Conservation (phyloP, 2,888 invertebrate genomes). For the Drosophila cognata region DNA sequence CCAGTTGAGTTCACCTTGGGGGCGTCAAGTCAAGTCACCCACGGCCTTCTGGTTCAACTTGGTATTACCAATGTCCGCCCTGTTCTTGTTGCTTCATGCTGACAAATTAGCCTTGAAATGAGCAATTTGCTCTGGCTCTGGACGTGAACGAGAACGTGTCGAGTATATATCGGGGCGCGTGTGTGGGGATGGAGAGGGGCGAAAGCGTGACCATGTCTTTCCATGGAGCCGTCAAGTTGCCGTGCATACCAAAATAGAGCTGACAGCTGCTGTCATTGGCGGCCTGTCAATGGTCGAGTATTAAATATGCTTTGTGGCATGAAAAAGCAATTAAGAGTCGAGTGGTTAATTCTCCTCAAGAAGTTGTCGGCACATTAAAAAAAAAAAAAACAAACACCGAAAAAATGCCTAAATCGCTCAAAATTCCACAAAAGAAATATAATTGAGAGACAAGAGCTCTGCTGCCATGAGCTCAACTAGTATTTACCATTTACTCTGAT, state of each 20-base stretch:
- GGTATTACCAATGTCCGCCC: slow-evolving; percentile 37
- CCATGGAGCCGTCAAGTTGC: slow-evolving; percentile 31
- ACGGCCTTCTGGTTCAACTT: slow-evolving; percentile 22
- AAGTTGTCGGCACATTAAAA: slow-evolving; percentile 8
- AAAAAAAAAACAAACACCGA: slow-evolving; percentile 1
- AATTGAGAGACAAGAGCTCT: not conserved
- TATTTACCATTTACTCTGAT: not conserved
- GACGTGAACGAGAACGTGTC: slow-evolving; percentile 41
- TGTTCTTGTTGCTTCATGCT: slow-evolving; percentile 52
- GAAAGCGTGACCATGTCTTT: slow-evolving; percentile 8
- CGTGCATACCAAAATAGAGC: slow-evolving; percentile 68
- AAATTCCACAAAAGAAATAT: not conserved
- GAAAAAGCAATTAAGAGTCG: slow-evolving; percentile 73
- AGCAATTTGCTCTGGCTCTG: slow-evolving; percentile 74
- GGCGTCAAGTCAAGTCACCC: slow-evolving; percentile 17
- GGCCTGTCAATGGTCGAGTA: slow-evolving; percentile 67
- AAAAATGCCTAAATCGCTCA: not conserved
- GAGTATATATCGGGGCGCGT: slow-evolving; percentile 1
- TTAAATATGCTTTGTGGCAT: slow-evolving; percentile 76
- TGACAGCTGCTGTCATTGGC: slow-evolving; percentile 79
- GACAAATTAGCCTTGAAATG: slow-evolving; percentile 83
- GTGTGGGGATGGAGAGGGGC: not conserved
- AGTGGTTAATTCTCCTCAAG: slow-evolving; percentile 47
- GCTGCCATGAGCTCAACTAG: not conserved
- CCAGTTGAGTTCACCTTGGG: slow-evolving; percentile 36